A percentile compares a stretch with the other conserved stretches of the same genome.
Evolutionary conservation across 2,888 invertebrate genomes (phyloP).

Genomic region (Ochropleura leucogaster): DNA sequence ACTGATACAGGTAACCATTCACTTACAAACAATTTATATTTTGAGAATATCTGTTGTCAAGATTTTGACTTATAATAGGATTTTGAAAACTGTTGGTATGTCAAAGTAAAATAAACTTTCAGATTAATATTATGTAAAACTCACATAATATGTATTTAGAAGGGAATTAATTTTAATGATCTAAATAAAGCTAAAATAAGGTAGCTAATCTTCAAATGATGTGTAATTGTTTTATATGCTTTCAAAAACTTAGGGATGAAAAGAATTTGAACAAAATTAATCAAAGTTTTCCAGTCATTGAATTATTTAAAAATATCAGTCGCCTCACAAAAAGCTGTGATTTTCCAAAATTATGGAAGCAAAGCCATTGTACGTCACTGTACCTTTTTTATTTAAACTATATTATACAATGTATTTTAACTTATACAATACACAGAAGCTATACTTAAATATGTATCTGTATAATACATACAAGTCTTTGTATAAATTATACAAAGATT

Average conservation of each 20-base stretch:
- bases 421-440: constrained; percentile 25
- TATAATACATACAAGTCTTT: constrained; percentile 10
- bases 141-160: too few species aligned
- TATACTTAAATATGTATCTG: constrained; percentile 36
- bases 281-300: neutral
- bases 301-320: constrained; percentile 16
- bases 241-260: neutral
- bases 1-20: constrained; percentile 46
- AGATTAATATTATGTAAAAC: neutral
- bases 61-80: neutral
- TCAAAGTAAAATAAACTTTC: neutral
- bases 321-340: constrained; percentile 53
- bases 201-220: constrained; percentile 5
- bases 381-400: constrained; percentile 42
- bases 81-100: constrained; percentile 5
- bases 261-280: neutral
- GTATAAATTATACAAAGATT: constrained; percentile 20
- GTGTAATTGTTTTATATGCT: neutral
- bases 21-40: neutral
- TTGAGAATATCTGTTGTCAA: neutral
- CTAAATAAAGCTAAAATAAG: neutral
- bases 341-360: constrained; percentile 30
- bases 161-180: too few species aligned
- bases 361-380: constrained; percentile 32
- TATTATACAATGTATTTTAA: constrained; percentile 50